Evolutionary conservation across 2,797 vertebrate genomes (phyloP).

Genomic region (Threskiornis aethiopicus): DNA sequence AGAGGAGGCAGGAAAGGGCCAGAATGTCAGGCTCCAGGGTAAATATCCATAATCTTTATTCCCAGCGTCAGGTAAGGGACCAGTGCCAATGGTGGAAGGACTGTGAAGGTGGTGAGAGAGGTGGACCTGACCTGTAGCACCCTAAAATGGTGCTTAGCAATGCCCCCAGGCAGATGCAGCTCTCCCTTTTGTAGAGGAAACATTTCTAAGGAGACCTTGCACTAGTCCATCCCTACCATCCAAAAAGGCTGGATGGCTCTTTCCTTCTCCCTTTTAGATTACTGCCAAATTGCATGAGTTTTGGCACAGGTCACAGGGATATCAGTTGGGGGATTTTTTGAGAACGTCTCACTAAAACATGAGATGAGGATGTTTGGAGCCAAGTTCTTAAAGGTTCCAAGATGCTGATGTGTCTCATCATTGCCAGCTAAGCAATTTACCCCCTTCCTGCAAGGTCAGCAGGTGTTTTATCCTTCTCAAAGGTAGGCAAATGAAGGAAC

Average conservation of each 20-base stretch:
- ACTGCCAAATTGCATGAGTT: neutral
- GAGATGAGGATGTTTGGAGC: neutral
- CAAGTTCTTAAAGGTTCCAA: neutral
- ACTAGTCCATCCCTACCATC: neutral
- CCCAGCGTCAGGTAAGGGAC: neutral
- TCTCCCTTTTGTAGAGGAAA: neutral
- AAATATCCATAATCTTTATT: neutral
- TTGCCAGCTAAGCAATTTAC: neutral
- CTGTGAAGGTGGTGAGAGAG: neutral
- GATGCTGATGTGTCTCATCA: neutral
- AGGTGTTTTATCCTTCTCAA: neutral
- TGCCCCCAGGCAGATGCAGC: neutral
- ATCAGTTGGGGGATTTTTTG: too few species aligned
- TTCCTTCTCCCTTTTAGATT: neutral
- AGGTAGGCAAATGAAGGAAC: neutral
- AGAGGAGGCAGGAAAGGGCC: neutral
- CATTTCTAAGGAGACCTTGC: neutral
- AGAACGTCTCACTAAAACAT: neutral
- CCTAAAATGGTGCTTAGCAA: neutral
- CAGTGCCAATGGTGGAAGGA: neutral
- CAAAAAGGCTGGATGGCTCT: neutral
- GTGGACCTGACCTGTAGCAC: neutral
- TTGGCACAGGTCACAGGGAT: neutral
- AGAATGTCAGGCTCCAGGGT: neutral
- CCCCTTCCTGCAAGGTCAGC: neutral